Conservation (phyloP, 2,113 vertebrate species). For the Shinisaurus crocodilurus region DNA sequence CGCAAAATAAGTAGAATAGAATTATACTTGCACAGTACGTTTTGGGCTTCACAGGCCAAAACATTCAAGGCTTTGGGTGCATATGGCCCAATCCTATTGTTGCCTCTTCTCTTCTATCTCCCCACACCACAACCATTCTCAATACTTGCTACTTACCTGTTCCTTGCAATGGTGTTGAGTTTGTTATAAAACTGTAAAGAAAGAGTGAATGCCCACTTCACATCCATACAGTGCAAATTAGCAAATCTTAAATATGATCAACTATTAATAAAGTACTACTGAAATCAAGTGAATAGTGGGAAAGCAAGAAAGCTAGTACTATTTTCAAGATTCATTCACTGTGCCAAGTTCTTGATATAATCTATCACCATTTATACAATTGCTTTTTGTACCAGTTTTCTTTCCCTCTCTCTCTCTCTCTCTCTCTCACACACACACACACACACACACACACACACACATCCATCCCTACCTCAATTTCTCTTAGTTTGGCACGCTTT, state of each 20-base stretch:
- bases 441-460: background rate
- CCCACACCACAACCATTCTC: background rate
- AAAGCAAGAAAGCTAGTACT: background rate
- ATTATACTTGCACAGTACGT: background rate
- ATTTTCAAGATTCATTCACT: background rate
- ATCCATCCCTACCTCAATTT: conserved; percentile 88
- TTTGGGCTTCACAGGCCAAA: background rate
- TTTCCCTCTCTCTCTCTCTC: background rate
- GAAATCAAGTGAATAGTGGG: background rate
- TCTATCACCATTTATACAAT: background rate
- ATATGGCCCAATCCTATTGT: background rate
- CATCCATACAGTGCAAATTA: background rate
- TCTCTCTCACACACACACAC: background rate
- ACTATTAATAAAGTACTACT: background rate
- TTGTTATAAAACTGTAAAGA: background rate
- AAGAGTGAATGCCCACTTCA: background rate
- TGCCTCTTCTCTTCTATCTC: background rate
- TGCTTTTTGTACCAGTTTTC: background rate
- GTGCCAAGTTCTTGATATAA: background rate
- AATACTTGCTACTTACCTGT: background rate
- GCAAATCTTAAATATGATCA: background rate
- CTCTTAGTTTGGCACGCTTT: conserved; percentile 94
- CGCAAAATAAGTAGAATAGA: background rate
- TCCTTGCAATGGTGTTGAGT: background rate
- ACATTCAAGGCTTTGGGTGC: background rate